Percentiles rank a stretch among this genome's conserved stretches.
Conservation (phyloP, 2,113 vertebrate species). For the Poeciliopsis turrubarensis region DNA sequence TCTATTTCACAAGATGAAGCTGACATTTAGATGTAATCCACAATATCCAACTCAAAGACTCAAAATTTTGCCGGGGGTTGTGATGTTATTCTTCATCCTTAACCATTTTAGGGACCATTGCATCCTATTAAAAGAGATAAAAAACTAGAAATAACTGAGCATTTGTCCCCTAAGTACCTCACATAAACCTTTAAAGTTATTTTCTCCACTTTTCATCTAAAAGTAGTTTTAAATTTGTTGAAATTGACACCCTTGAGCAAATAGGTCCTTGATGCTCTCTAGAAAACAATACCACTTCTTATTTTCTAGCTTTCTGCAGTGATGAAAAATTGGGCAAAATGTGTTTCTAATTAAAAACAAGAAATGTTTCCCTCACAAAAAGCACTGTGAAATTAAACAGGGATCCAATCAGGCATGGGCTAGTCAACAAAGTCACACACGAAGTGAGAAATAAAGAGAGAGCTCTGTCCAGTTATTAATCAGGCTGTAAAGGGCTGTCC, state of each 20-base stretch:
- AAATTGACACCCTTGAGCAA: constrained; percentile 59
- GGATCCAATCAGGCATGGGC: constrained; percentile 25
- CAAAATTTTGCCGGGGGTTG: constrained; percentile 23
- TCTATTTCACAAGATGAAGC: constrained; percentile 20
- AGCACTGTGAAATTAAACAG: constrained; percentile 29
- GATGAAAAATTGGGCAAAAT: constrained; percentile 63
- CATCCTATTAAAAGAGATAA: constrained; percentile 45
- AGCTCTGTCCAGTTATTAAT: constrained; percentile 30
- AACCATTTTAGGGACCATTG: constrained; percentile 47
- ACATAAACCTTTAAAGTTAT: constrained; percentile 62
- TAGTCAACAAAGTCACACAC: constrained; percentile 47
- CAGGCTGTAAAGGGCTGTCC: constrained; percentile 38
- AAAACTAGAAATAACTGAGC: constrained; percentile 50
- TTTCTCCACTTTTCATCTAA: constrained; percentile 64
- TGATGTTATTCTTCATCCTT: constrained; percentile 23
- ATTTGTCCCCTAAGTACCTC: constrained; percentile 60
- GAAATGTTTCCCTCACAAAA: constrained; percentile 48
- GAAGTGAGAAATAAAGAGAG: constrained; percentile 18
- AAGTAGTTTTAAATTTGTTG: constrained; percentile 65
- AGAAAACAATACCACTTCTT: constrained; percentile 18
- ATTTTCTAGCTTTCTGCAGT: constrained; percentile 17
- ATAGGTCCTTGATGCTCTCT: constrained; percentile 36
- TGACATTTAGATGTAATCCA: constrained; percentile 26
- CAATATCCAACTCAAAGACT: background rate
- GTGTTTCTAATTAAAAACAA: constrained; percentile 74